Percentiles rank a stretch among this genome's conserved stretches.
Evolutionary conservation across 1,140 invertebrate genomes (phyloP).

Genomic region (Drosophila tristis): DNA sequence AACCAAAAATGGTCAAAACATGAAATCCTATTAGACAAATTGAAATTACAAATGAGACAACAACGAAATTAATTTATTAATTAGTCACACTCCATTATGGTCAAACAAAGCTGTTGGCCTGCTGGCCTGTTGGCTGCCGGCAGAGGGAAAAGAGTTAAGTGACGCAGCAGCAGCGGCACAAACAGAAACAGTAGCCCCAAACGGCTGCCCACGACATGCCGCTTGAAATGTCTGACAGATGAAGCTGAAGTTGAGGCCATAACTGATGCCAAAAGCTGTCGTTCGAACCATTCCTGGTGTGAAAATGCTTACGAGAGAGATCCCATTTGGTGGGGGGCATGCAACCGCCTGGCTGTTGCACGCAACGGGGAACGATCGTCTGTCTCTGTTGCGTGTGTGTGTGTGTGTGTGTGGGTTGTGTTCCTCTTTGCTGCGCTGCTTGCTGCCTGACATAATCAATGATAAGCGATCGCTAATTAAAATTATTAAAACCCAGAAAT

Average conservation of each 20-base stretch:
- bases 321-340: constrained; percentile 43
- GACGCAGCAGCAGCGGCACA: constrained; percentile 18
- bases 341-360: constrained; percentile 39
- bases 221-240: constrained; percentile 33
- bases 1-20: constrained; percentile 77
- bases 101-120: constrained; percentile 53
- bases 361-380: constrained; percentile 42
- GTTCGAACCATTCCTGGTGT: constrained; percentile 40
- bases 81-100: constrained; percentile 81
- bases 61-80: constrained; percentile 81
- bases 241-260: constrained; percentile 21
- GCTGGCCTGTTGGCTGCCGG: too few relatives aligned
- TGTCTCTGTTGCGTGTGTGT: constrained; percentile 36
- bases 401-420: constrained; percentile 18
- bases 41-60: constrained; percentile 82
- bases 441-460: constrained; percentile 68
- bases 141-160: constrained; percentile 10
- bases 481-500: constrained; percentile 61
- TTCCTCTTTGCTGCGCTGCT: constrained; percentile 11
- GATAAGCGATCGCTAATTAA: constrained; percentile 79
- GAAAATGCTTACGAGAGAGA: constrained; percentile 30
- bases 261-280: constrained; percentile 1
- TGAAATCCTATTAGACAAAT: constrained; percentile 83
- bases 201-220: constrained; percentile 60
- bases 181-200: constrained; percentile 21